Conservation (phyloP, 2,888 invertebrate species). For the Crepidodera aurea region DNA sequence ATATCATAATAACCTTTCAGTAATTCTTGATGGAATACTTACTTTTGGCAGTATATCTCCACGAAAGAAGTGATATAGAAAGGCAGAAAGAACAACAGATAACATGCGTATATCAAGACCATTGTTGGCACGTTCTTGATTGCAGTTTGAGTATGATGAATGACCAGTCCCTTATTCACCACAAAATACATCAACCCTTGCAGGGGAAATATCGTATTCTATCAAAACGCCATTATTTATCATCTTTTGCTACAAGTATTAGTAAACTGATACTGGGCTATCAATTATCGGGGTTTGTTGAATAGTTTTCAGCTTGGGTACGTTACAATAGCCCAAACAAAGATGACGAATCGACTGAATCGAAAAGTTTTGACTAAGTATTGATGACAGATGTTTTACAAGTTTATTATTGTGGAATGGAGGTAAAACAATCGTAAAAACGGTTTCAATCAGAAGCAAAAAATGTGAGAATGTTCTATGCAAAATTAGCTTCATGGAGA, state of each 20-base stretch:
- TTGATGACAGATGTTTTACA: constrained; percentile 8
- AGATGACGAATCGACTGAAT: constrained; percentile 14
- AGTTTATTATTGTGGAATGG: background rate
- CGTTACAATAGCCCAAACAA: constrained; percentile 16
- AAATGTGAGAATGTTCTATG: too few species aligned
- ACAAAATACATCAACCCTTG: constrained; percentile 49
- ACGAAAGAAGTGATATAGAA: background rate
- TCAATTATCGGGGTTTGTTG: constrained; percentile 34
- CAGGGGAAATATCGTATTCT: constrained; percentile 48
- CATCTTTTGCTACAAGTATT: constrained; percentile 37
- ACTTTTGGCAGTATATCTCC: background rate
- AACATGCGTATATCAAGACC: constrained; percentile 37
- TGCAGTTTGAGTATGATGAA: constrained; percentile 61
- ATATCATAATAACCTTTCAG: too few species aligned
- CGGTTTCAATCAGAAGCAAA: too few species aligned
- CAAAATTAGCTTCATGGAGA: too few species aligned
- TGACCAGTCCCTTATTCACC: constrained; percentile 54
- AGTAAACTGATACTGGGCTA: constrained; percentile 28
- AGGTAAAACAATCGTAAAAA: constrained; percentile 28
- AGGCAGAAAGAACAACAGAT: constrained; percentile 13
- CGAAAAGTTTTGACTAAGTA: constrained; percentile 1
- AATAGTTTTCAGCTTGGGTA: constrained; percentile 19
- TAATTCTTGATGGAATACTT: background rate
- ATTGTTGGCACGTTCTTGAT: constrained; percentile 57
- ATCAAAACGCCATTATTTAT: constrained; percentile 48